Base-by-base conservation (phyloP, 2,797 vertebrate genomes). In the Trachops cirrhosus region DNA sequence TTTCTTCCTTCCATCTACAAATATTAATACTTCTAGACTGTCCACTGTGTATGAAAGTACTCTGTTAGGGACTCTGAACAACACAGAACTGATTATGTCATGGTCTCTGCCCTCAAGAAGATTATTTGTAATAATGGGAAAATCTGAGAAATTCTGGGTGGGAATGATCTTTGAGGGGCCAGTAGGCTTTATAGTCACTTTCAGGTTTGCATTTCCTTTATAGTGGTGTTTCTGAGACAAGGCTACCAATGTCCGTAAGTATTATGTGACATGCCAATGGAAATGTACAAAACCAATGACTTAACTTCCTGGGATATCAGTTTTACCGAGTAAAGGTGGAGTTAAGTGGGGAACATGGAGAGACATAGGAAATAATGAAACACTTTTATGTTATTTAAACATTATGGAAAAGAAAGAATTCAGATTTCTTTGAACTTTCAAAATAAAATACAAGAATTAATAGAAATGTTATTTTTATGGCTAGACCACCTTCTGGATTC, bases 361-460 rank as follows among this genome's bases (percentile, higher is more conserved):
- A 64, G 41, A 62, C 19, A 29, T 18, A 34, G 14, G 44, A 39
- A 15, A 94, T 46, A 83, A 22, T n/a, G 68, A 64, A 83, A 74
- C 68, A 84, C 83, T 90, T 94, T 91, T 91, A 62, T 46, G 22
- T 74, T 44, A 44, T 44, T 78, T 89, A 67, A 78, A 46, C 32
- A 70, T 78, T 48, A 7, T 94, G 54, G 29, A 96, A 48, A 80
- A 75, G 68, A 54, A 19, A 37, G 34, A 94, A 77, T 68, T 89
- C 41, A 83, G 22, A n/a, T 74, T 70, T 90, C 52, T 91, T 96
- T 77, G n/a, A 87, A 67, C 39, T 64, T 57, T 88, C 52, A 80
- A 82, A 16, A 39, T 87, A 77, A 88, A 85, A 75, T 64, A 82
- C 5, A 92, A 86, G 44, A 86, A 48, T 70, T 85, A 82, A 57